phyloP scores from a whole-genome alignment of 2,113 vertebrate species.

The Corvus moneduloides region DNA sequence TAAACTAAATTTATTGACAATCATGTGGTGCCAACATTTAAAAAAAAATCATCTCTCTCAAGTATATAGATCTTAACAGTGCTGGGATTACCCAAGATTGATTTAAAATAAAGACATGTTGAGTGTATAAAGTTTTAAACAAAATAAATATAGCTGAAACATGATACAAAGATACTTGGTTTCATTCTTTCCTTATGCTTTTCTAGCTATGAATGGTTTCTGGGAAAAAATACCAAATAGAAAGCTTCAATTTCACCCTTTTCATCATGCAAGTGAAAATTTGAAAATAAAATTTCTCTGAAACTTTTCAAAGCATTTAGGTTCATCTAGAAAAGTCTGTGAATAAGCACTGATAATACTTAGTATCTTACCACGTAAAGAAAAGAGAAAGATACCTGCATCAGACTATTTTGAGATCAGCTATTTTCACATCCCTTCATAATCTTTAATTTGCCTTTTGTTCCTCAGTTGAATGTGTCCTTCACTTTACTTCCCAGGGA shows the following conservation, averaged over 20 bases:
- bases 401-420: neutral
- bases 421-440: conserved; percentile 26
- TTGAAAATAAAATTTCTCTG: conserved; percentile 19
- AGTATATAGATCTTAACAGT: neutral
- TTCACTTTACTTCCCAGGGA: neutral
- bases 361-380: neutral
- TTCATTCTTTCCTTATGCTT: neutral
- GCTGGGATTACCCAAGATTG: neutral
- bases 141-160: neutral
- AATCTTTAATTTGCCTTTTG: neutral
- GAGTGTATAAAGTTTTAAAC: neutral
- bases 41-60: neutral
- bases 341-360: neutral
- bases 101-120: neutral
- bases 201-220: neutral
- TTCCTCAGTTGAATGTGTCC: neutral
- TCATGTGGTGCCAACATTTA: neutral
- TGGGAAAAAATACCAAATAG: neutral
- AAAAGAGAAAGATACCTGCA: neutral
- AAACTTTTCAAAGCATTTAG: neutral
- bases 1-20: neutral
- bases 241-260: neutral
- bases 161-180: neutral
- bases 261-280: conserved; percentile 2
- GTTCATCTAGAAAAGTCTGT: neutral